phyloP scores from a whole-genome alignment of 1,140 invertebrate genomes.

The Brachionus asplanchnoidis region DNA sequence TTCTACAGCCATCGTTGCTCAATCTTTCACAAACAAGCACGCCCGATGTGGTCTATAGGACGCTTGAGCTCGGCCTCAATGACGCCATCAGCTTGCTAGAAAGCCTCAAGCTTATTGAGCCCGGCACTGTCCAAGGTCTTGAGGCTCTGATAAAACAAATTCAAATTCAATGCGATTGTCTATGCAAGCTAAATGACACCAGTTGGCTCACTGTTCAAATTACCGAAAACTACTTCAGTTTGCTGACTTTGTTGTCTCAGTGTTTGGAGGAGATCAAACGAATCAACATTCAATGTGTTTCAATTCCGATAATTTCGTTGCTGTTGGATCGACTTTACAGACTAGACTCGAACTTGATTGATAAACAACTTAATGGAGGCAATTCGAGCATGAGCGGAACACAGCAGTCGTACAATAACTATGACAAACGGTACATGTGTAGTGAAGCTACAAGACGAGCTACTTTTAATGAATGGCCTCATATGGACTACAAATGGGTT shows the following conservation, averaged over 20 bases:
- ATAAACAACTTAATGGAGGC: neutral
- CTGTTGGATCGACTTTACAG: conserved; percentile 9
- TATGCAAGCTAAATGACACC: conserved; percentile 1
- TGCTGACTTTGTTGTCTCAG: neutral
- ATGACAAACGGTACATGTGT: conserved; percentile 66
- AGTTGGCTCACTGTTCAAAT: conserved; percentile 29
- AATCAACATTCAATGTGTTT: neutral
- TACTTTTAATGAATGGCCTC: conserved; percentile 86
- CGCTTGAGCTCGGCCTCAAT: neutral
- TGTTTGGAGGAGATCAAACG: conserved; percentile 30
- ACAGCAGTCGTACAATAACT: conserved; percentile 1
- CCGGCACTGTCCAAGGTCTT: neutral
- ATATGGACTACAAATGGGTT: conserved; percentile 93
- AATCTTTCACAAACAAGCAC: neutral
- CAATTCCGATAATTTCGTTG: conserved; percentile 22
- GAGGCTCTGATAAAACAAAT: conserved; percentile 9
- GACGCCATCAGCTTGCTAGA: neutral
- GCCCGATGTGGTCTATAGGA: neutral
- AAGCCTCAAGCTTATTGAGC: neutral
- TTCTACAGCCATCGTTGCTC: conserved; percentile 1
- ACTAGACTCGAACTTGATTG: conserved; percentile 13
- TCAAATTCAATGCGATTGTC: neutral
- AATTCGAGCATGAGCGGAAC: neutral
- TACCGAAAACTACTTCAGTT: conserved; percentile 1
- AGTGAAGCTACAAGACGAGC: conserved; percentile 79